These are phyloP conservation scores for Raja brachyura DNA, from an alignment of 2,113 vertebrate species.

Conservation along the genomic window DNA sequence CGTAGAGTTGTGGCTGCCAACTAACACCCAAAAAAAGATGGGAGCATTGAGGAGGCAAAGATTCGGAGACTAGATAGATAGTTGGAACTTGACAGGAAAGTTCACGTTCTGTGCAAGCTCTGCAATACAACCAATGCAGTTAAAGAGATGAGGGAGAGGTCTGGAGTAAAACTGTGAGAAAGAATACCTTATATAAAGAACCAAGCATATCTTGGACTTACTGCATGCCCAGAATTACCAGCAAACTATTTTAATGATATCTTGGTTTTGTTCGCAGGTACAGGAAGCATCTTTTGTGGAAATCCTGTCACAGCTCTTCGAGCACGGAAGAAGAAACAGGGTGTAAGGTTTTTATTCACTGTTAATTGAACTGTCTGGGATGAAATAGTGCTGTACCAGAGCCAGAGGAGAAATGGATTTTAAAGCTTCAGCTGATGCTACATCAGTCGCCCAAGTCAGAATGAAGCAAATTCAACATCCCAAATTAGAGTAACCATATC, in stretches of 20 bases:
- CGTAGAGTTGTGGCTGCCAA: no score
- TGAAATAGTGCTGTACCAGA: background rate
- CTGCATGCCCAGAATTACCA: background rate
- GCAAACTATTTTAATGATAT: background rate
- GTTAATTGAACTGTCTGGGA: background rate
- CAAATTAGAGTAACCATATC: background rate
- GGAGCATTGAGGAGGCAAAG: no score
- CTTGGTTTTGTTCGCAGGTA: slow-evolving; percentile 59
- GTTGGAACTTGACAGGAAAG: no score
- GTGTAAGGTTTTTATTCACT: slow-evolving; percentile 54
- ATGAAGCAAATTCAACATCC: background rate
- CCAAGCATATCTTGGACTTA: no score
- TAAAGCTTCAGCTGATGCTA: background rate
- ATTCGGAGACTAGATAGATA: no score
- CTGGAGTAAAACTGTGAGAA: no score
- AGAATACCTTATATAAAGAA: no score
- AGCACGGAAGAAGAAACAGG: slow-evolving; percentile 64
- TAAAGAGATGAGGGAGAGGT: no score
- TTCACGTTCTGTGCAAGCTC: no score
- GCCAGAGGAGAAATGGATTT: background rate
- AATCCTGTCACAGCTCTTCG: slow-evolving; percentile 75
- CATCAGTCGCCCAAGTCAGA: background rate
- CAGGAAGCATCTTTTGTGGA: slow-evolving; percentile 74
- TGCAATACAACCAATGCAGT: no score
- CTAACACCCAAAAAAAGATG: no score